A percentile compares a stretch with the other conserved stretches of the same genome.
phyloP scores from a whole-genome alignment of 2,888 invertebrate genomes.

The Arenicola marina region DNA sequence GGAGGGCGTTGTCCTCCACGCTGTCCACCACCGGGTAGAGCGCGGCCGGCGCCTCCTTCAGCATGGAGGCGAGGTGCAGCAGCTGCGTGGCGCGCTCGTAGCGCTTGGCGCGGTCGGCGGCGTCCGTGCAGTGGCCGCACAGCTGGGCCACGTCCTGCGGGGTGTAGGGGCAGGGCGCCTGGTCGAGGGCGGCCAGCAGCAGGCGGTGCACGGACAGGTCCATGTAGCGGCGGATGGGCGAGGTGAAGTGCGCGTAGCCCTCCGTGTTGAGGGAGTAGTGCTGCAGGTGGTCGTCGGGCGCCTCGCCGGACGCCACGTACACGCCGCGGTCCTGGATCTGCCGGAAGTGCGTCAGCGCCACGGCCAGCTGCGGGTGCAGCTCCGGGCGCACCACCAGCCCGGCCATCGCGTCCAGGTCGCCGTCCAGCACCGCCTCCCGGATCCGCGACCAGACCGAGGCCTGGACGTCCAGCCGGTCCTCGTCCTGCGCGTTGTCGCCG shows the following conservation, averaged over 20 bases:
- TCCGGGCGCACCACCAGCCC: slow-evolving; percentile 40
- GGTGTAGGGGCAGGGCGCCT: slow-evolving; percentile 38
- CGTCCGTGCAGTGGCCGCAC: slow-evolving; percentile 29
- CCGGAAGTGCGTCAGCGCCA: slow-evolving; percentile 40
- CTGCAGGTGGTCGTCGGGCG: slow-evolving; percentile 2
- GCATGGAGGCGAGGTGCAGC: slow-evolving; percentile 37
- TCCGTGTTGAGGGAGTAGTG: slow-evolving; percentile 43
- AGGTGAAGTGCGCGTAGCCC: slow-evolving; percentile 43
- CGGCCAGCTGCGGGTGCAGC: slow-evolving; percentile 44
- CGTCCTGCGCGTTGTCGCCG: not conserved
- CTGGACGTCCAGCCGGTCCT: not conserved
- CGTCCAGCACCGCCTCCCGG: slow-evolving; percentile 29
- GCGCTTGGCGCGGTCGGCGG: slow-evolving; percentile 6
- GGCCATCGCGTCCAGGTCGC: slow-evolving; percentile 30
- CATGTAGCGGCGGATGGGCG: slow-evolving; percentile 45
- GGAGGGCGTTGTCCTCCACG: slow-evolving; percentile 32
- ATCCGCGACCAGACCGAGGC: not conserved
- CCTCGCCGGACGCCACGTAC: slow-evolving; percentile 36
- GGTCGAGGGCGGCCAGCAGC: slow-evolving; percentile 40
- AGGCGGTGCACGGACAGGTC: slow-evolving; percentile 50
- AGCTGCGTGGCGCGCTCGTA: slow-evolving; percentile 23
- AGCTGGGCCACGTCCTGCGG: slow-evolving; percentile 35
- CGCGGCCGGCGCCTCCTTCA: slow-evolving; percentile 39
- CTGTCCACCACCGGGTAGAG: slow-evolving; percentile 42
- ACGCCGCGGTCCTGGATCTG: slow-evolving; percentile 36